Evolutionary conservation across 2,113 vertebrate genomes (phyloP), one percentile per base, ranked within the genome.

Genomic region (Erythrocebus patas): DNA sequence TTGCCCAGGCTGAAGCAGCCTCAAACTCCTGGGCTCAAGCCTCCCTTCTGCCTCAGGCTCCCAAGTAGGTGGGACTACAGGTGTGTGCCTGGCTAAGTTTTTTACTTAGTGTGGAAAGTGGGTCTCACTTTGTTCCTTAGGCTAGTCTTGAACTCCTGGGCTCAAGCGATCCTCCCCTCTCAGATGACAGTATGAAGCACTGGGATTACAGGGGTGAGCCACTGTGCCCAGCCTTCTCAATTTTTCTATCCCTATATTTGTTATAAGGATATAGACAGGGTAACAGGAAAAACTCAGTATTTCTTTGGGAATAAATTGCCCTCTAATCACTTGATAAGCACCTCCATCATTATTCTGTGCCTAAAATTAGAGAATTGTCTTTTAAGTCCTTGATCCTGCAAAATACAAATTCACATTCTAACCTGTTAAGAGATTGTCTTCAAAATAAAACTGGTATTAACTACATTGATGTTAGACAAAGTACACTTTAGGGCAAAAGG

Each of bases 321-420:
- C 22, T 85, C n/a, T 79, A 1, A 25, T 55, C 50, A 25, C 68
- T 95, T 95, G 83, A 72, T 78, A 85, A 84, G 32, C 45, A 90
- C 16, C 38, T 90, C 0, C 89, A 18, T 52, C 64, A 45, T 75
- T 91, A 35, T 78, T 83, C 12, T 91, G 0, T 90, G 52, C 35
- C 61, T 92, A 52, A 94, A 17, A 18, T 86, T 89, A 70, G 20
- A 18, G 86, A 80, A 70, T 89, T 83, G 61, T 23, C 68, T 92
- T 40, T 61, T 83, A 32, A 84, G 9, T 76, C 68, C 30, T 88
- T 93, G 61, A 68, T 96, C 59, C 30, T 68, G 17, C 40, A 94
- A 27, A 93, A 73, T 68, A 75, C 35, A 97, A 48, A 73, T 87
- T 59, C 40, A 90, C 89, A 89, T 93, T 94, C 80, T 96, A 90